Conservation (phyloP, 1,140 invertebrate genomes). For the Phthorimaea operculella region DNA sequence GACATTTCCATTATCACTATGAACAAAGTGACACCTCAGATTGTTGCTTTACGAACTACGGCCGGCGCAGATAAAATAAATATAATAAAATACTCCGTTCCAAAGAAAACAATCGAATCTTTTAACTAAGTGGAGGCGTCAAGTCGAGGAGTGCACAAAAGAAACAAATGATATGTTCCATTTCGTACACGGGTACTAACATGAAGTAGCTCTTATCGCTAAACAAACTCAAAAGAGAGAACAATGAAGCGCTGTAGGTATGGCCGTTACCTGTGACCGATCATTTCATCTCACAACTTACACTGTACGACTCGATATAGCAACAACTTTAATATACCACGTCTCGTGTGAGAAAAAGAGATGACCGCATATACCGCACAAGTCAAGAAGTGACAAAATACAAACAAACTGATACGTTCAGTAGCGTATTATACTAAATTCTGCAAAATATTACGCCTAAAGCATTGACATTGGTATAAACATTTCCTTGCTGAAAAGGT, state of each 20-base stretch:
- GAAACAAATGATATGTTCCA: constrained; percentile 54
- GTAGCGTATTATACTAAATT: no score
- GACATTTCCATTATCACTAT: no score
- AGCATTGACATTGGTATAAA: no score
- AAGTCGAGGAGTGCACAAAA: constrained; percentile 47
- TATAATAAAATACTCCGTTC: constrained; percentile 19
- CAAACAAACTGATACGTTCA: no score
- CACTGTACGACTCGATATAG: constrained; percentile 5
- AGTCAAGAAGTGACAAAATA: no score
- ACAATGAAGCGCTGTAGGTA: constrained; percentile 53
- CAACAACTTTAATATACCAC: neutral
- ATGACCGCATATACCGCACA: no score
- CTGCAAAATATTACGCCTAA: no score
- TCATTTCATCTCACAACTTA: constrained; percentile 19
- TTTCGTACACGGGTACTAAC: constrained; percentile 53
- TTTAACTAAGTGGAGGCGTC: constrained; percentile 50
- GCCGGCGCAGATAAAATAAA: no score
- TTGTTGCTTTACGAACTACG: no score
- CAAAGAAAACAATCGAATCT: constrained; percentile 49
- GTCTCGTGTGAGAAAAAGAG: no score
- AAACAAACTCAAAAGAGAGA: constrained; percentile 57
- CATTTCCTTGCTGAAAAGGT: no score
- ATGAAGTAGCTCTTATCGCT: constrained; percentile 60
- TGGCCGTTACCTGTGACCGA: constrained; percentile 32
- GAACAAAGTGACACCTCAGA: no score